Evolutionary conservation across 2,113 vertebrate genomes (phyloP).

Genomic region (Limanda limanda): DNA sequence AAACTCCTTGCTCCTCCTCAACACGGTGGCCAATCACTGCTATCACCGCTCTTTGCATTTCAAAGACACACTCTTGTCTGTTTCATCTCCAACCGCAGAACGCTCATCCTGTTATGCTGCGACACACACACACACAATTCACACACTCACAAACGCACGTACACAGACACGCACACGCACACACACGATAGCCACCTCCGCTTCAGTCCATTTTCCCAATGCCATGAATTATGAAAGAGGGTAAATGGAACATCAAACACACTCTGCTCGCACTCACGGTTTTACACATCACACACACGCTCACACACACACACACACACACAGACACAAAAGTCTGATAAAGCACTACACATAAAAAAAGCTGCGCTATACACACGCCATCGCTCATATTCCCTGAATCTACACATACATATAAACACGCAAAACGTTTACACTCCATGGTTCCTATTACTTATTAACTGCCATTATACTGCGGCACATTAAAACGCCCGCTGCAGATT

Average conservation of each 20-base stretch:
- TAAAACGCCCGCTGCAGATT: constrained; percentile 5
- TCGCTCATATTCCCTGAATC: constrained; percentile 12
- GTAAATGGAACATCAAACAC: constrained; percentile 74
- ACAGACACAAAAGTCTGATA: constrained; percentile 2
- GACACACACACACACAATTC: constrained; percentile 37
- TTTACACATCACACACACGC: constrained; percentile 41
- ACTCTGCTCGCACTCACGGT: constrained; percentile 49
- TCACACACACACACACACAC: constrained; percentile 37
- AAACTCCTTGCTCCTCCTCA: constrained; percentile 59
- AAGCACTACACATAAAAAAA: background rate
- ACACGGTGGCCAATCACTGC: constrained; percentile 66
- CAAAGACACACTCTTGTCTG: constrained; percentile 78
- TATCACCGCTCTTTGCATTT: constrained; percentile 79
- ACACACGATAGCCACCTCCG: constrained; percentile 40
- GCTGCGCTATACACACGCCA: constrained; percentile 5
- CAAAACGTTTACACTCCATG: background rate
- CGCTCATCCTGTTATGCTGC: constrained; percentile 60
- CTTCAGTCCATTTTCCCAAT: constrained; percentile 68
- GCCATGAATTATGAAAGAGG: constrained; percentile 77
- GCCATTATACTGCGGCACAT: background rate
- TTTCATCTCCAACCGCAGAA: constrained; percentile 75
- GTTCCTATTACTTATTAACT: constrained; percentile 41
- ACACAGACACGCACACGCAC: constrained; percentile 31
- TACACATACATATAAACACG: constrained; percentile 8
- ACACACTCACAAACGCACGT: constrained; percentile 37